phyloP scores from a whole-genome alignment of 2,113 vertebrate genomes.

The Chroicocephalus ridibundus region DNA sequence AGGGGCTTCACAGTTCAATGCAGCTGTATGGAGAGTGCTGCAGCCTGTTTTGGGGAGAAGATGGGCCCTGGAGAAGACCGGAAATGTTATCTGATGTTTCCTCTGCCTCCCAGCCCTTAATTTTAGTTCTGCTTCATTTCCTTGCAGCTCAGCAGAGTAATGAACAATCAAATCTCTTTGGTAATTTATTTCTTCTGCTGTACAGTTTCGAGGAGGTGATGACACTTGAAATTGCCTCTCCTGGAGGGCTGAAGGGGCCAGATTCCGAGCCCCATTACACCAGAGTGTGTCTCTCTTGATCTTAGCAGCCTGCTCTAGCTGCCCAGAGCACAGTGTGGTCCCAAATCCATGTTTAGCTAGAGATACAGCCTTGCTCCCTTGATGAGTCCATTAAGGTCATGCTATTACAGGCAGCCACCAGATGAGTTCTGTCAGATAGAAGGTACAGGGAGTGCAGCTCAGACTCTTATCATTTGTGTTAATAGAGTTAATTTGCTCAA shows the following conservation, averaged over 20 bases:
- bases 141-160: constrained; percentile 47
- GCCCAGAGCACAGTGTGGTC: background rate
- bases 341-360: background rate
- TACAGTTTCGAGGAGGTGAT: constrained; percentile 22
- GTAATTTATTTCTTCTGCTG: constrained; percentile 61
- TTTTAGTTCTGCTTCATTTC: constrained; percentile 64
- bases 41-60: background rate
- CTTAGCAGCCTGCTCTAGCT: background rate
- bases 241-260: constrained; percentile 22
- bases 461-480: background rate
- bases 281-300: background rate
- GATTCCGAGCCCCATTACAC: constrained; percentile 7
- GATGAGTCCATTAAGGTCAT: constrained; percentile 45
- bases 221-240: constrained; percentile 60
- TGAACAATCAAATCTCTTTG: constrained; percentile 59
- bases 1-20: background rate
- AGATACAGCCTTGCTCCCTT: background rate
- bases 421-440: constrained; percentile 40
- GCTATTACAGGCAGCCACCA: constrained; percentile 56
- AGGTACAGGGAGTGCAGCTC: constrained; percentile 13
- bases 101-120: constrained; percentile 34
- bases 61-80: background rate
- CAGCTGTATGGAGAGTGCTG: background rate
- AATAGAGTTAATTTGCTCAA: constrained; percentile 60
- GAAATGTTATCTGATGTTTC: background rate